Evolutionary conservation across 2,113 vertebrate species (phyloP), one percentile per base, ranked within the genome.

Genomic region (Columbina picui): DNA sequence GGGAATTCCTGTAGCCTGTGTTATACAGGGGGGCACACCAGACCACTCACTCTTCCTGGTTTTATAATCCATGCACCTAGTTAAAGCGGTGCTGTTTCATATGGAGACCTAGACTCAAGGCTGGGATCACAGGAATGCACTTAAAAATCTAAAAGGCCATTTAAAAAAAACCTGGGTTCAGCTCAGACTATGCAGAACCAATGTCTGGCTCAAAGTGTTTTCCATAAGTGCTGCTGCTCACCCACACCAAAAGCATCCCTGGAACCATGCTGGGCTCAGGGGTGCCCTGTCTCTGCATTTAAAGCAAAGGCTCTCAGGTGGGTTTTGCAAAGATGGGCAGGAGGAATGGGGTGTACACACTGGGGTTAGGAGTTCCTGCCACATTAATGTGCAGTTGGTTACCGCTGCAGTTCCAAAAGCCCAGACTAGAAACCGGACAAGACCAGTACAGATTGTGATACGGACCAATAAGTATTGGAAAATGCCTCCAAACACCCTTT

Each of bases 1-100:
- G 95, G 85, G 94, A 96, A 97, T 95, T 97, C 94, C 88, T 94
- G 79, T 90, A 93, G 92, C 49, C 87, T 92, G 75, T 87, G 59
- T 45, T 96, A 13, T 85, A 71, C 53, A 79, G 92, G 45, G 36
- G 78, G 38, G 34, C 90, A 97, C 75, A 94, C 74, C 90, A 96
- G 94, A 95, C 67, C 90, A 73, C 86, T 97, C 90, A 73, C 86
- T 97, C 88, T 79, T 97, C 82, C 82, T 90, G 78, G 63, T 91
- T 94, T 93, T 90, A 93, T 93, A 89, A 95, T 94, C 92, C 84
- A 18, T 91, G 65, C 53, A 87, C 67, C 84, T 93, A 95, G 91
- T 95, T 89, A 93, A 92, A 79, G 52, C 74, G 8, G n/a, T 27
- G 61, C 70, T 2, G 4, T 73, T 93, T 94, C 84, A 59, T 34